Evolutionary conservation across 2,888 invertebrate genomes (phyloP).

Genomic region (Polydrusus tereticollis): DNA sequence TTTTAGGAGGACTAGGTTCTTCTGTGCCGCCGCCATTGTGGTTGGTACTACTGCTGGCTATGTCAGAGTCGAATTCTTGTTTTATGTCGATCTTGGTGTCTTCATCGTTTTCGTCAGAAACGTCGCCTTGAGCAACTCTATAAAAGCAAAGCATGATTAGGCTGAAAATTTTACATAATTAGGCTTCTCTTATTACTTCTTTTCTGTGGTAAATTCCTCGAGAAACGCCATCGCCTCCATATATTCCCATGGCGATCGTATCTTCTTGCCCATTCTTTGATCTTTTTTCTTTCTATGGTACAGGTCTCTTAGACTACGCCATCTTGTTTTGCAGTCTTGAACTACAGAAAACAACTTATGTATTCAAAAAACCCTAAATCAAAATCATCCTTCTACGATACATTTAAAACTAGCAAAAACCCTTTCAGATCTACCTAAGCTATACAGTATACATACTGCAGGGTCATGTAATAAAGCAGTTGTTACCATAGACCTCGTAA

Average conservation of each 20-base stretch:
- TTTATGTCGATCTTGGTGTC: conserved; percentile 42
- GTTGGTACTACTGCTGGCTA: conserved; percentile 27
- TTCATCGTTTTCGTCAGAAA: conserved; percentile 38
- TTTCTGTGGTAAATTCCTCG: conserved; percentile 48
- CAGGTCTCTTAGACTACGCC: conserved; percentile 51
- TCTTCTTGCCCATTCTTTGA: conserved; percentile 45
- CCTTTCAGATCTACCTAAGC: too few relatives aligned
- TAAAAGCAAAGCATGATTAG: conserved; percentile 3
- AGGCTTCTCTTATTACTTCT: conserved; percentile 36
- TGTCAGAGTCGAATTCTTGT: conserved; percentile 44
- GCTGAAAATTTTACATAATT: not conserved
- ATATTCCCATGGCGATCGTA: conserved; percentile 48
- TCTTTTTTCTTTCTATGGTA: conserved; percentile 52
- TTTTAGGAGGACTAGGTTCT: conserved; percentile 22
- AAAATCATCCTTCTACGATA: too few relatives aligned
- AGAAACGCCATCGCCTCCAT: conserved; percentile 50
- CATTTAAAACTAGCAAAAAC: too few relatives aligned
- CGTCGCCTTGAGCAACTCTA: conserved; percentile 19
- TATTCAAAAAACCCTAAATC: too few relatives aligned
- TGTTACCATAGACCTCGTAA: too few relatives aligned
- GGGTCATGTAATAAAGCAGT: too few relatives aligned
- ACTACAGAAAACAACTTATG: conserved; percentile 47
- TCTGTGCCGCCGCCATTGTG: conserved; percentile 17
- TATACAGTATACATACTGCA: too few relatives aligned
- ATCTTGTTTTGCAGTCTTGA: conserved; percentile 51